Evolutionary conservation across 2,113 vertebrate genomes (phyloP).

Genomic region (Pseudorectes ferrugineus): DNA sequence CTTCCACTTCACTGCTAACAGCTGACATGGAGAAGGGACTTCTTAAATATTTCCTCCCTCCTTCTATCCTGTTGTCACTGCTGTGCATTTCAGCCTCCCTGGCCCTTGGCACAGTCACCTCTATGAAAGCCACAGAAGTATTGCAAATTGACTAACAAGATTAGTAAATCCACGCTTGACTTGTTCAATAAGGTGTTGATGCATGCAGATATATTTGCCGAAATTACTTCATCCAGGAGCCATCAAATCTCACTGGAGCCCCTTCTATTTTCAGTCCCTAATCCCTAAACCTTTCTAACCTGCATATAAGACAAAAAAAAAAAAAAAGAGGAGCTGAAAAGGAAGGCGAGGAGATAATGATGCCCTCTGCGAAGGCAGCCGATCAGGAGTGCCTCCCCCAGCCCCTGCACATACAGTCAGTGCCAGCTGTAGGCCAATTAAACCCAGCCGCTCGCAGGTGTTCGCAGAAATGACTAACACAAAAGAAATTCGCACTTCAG

Average conservation of each 20-base stretch:
- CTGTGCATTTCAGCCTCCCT: neutral
- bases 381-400: constrained; percentile 23
- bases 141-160: constrained; percentile 41
- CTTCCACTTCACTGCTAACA: neutral
- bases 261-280: constrained; percentile 25
- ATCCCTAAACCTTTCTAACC: constrained; percentile 46
- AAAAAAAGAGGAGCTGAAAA: neutral
- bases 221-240: constrained; percentile 10
- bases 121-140: constrained; percentile 1
- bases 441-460: constrained; percentile 78
- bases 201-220: constrained; percentile 36
- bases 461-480: constrained; percentile 74
- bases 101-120: neutral
- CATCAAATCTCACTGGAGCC: neutral
- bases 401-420: constrained; percentile 61
- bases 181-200: constrained; percentile 44
- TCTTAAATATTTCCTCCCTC: neutral
- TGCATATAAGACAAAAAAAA: neutral
- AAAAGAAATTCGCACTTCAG: constrained; percentile 69
- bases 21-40: neutral
- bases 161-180: neutral
- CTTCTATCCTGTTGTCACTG: neutral
- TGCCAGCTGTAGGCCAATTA: constrained; percentile 79
- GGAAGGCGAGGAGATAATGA: constrained; percentile 37
- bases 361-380: constrained; percentile 7